Percentiles rank a stretch among this genome's conserved stretches.
These are phyloP conservation scores for Sympetrum striolatum DNA, from an alignment of 2,888 invertebrate species.

Conservation along the genomic window DNA sequence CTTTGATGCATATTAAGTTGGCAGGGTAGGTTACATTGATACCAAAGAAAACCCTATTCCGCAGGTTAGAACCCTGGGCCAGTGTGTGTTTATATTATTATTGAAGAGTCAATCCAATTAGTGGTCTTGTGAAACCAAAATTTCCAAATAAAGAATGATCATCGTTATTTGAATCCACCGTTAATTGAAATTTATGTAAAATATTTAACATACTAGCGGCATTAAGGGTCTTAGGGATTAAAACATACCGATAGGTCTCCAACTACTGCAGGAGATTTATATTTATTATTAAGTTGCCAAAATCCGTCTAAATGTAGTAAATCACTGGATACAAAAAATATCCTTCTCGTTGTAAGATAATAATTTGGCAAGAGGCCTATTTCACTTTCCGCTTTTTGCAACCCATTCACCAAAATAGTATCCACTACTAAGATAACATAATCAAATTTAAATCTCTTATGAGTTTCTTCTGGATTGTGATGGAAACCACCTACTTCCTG, in stretches of 20 bases:
- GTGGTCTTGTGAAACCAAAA: neutral
- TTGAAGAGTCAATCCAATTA: neutral
- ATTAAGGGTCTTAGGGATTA: too few relatives aligned
- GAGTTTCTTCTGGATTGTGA: neutral
- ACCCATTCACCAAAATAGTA: neutral
- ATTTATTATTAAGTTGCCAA: neutral
- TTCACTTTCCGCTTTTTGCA: neutral
- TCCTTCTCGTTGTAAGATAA: neutral
- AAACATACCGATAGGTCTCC: conserved; percentile 18
- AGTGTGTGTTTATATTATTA: too few relatives aligned
- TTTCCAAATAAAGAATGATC: neutral
- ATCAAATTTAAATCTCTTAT: neutral
- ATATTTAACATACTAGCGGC: neutral
- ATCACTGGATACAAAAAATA: neutral
- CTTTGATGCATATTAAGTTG: too few relatives aligned
- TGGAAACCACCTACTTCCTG: too few relatives aligned
- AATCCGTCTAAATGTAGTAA: neutral
- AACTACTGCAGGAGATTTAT: neutral
- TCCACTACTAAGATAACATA: neutral
- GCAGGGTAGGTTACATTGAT: too few relatives aligned
- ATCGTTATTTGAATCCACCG: neutral
- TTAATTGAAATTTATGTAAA: neutral
- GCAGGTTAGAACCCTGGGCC: too few relatives aligned
- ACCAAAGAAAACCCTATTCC: too few relatives aligned
- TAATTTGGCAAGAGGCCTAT: neutral